These are phyloP conservation scores for Glyphotaelius pellucidus DNA, from an alignment of 2,888 invertebrate genomes.

Conservation along the genomic window DNA sequence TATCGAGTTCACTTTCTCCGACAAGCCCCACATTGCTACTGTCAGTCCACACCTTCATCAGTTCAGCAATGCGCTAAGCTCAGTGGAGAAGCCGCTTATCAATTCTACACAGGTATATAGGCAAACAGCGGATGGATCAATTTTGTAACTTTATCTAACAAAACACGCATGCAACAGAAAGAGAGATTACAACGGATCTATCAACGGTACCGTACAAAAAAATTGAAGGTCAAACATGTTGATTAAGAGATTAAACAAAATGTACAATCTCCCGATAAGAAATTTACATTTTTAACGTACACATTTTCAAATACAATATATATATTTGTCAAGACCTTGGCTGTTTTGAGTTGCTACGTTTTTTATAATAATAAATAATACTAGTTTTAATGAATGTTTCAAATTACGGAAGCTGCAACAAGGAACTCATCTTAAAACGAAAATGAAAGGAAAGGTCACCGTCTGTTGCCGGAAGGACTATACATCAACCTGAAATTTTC, in stretches of 20 bases:
- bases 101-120: not conserved
- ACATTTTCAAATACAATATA: not conserved
- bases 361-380: not conserved
- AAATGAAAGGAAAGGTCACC: not conserved
- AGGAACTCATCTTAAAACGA: not conserved
- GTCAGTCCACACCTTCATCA: not conserved
- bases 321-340: not conserved
- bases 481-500: not conserved
- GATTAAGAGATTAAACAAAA: not conserved
- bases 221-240: not conserved
- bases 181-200: not conserved
- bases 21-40: not conserved
- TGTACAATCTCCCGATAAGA: not conserved
- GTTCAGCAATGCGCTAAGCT: not conserved
- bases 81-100: not conserved
- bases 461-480: not conserved
- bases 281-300: not conserved
- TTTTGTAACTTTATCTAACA: not conserved
- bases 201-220: not conserved
- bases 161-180: not conserved
- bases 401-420: not conserved
- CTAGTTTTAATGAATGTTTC: not conserved
- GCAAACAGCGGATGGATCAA: not conserved
- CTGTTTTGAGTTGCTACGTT: not conserved
- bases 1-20: conserved; percentile 40